Base-by-base conservation (phyloP, 2,113 vertebrate species). In the Onychorhynchus coronatus region DNA sequence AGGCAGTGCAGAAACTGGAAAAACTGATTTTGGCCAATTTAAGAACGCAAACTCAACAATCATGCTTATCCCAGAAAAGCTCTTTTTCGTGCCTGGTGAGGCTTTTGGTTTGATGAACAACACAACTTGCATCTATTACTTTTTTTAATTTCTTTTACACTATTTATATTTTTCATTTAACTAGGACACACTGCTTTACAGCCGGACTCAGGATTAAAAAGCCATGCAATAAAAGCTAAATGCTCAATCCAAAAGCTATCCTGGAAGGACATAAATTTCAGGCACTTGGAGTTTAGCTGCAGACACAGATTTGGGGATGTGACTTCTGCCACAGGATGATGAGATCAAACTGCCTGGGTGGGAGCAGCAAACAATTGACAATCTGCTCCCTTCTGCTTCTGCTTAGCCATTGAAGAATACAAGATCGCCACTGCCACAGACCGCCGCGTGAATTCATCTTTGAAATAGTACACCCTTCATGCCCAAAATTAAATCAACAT, bases 401-500 rank as follows among this genome's bases (percentile, higher is more conserved):
- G 84, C 90, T 95, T 96, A 96, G 65, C 0, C 0, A 16, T 61
- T 72, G 78, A 80, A 95, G 91, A 88, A 96, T 80, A 93, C 73
- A 95, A 72, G 62, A 90, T 76, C 85, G n/a, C 58, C 90, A 91
- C 16, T 39, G 31, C 81, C 80, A 93, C 66, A 95, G 81, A 67
- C 61, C 0, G 0, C 59, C 0, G 0, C 3, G 7, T 59, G 68
- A 80, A 81, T 78, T 72, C 37, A 15, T 74, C 92, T 96, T 87
- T 90, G 91, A 96, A 97, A 90, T 1, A 68, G 37, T 41, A 92
- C 91, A 72, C 83, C 7, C 71, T 65, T 72, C 84, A 39, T 55
- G 68, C 76, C 55, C 83, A 61, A 96, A 95, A 94, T 95, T 88
- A 92, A 94, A 93, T 77, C 90, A 94, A 75, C 52, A 71, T 72